Evolutionary conservation across 2,888 invertebrate genomes (phyloP).

Genomic region (Hypselothyrea guttata): DNA sequence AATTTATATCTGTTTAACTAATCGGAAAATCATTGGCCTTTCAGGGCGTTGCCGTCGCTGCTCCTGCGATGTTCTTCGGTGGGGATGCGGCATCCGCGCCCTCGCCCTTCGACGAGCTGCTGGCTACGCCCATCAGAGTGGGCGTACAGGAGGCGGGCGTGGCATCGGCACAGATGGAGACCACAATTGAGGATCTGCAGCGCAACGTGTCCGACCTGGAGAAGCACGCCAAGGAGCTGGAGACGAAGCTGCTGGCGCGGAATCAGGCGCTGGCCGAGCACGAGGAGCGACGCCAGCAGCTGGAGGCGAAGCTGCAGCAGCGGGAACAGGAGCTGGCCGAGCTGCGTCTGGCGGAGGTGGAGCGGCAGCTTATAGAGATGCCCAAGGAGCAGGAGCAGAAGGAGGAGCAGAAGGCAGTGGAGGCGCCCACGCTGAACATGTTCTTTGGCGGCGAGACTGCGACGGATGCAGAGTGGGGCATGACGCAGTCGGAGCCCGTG

Average conservation of each 20-base stretch:
- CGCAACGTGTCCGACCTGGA: conserved; percentile 81
- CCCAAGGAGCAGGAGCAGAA: conserved; percentile 43
- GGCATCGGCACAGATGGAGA: conserved; percentile 61
- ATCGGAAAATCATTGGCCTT: no score
- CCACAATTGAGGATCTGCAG: conserved; percentile 81
- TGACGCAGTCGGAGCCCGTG: conserved; percentile 68
- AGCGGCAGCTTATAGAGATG: conserved; percentile 49
- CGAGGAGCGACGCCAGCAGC: conserved; percentile 60
- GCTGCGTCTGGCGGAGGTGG: conserved; percentile 50
- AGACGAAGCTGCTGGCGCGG: conserved; percentile 78
- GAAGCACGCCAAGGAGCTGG: conserved; percentile 81
- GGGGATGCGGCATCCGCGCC: conserved; percentile 60
- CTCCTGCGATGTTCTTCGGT: conserved; percentile 78
- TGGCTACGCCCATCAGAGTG: conserved; percentile 59
- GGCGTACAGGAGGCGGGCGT: conserved; percentile 15
- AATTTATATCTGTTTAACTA: no score
- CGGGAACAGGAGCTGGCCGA: conserved; percentile 50
- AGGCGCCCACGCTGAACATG: conserved; percentile 76
- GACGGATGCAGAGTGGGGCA: conserved; percentile 32
- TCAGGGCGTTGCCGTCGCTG: conserved; percentile 39
- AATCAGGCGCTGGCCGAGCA: conserved; percentile 68
- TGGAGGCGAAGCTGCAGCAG: conserved; percentile 39
- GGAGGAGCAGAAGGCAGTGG: not conserved
- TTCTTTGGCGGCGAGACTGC: conserved; percentile 71
- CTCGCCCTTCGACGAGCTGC: conserved; percentile 80